Base-by-base conservation (phyloP, 2,113 vertebrate species). In the Pongo pygmaeus region DNA sequence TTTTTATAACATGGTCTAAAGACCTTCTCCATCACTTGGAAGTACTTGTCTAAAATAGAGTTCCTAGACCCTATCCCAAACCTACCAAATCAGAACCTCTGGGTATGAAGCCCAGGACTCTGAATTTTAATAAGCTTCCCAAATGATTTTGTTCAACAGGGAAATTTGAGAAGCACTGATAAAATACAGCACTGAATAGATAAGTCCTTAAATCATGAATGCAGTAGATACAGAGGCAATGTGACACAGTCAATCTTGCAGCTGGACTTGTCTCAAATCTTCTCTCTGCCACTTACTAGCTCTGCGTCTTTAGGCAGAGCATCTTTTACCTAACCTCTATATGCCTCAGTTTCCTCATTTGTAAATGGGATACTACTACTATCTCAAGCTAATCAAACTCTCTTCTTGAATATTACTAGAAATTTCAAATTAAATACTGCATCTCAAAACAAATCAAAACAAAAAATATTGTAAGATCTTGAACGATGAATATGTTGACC, bases 401-500 rank as follows among this genome's bases (percentile, higher is more conserved):
- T 90, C 57, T 84, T 91, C 52, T 84, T 94, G 32, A 86, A 75
- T 8, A 0, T 52, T 87, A 85, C 14, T 13, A 43, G 69, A 93
- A 59, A 94, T 92, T 89, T 77, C 84, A 85, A 95, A 87, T 78
- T 90, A 90, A 78, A 80, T 70, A 89, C 0, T 55, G 4, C 8
- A 48, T 48, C 32, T 74, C 84, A 84, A 84, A 69, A 27, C 57
- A 78, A 88, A 61, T 30, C 52, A 78, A 46, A 88, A 25, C 52
- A 84, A 64, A 23, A 61, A 87, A 12, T 40, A 80, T 69, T 95
- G 96, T 70, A 84, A 93, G 27, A 77, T 48, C n/a, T 25, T 97
- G 48, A 86, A 94, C 11, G 35, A 89, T 30, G 83, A 0, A 38
- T 12, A 46, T n/a, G 40, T 92, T 88, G 79, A 79, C 13, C 70